Conservation (phyloP, 2,888 invertebrate genomes). For the Leistus spinibarbis region DNA sequence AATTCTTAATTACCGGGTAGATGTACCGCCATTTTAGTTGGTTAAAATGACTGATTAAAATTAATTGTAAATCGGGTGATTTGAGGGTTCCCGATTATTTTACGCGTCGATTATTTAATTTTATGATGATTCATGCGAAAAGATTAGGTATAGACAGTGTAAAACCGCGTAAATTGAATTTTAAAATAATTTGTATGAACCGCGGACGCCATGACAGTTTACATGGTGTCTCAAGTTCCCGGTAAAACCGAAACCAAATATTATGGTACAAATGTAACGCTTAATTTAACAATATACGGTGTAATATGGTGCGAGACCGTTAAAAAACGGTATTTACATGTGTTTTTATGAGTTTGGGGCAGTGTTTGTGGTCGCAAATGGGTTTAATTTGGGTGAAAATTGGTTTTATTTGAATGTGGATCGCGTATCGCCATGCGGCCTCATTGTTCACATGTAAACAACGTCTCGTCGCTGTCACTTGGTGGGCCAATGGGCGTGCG, state of each 20-base stretch:
- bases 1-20: background rate
- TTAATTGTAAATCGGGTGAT: background rate
- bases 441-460: slow-evolving; percentile 20
- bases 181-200: slow-evolving; percentile 46
- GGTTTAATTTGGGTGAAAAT: background rate
- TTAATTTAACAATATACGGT: background rate
- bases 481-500: slow-evolving; percentile 51
- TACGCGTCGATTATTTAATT: background rate
- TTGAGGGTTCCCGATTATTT: slow-evolving; percentile 10
- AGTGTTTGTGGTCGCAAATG: background rate
- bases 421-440: slow-evolving; percentile 22
- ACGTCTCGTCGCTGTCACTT: slow-evolving; percentile 29
- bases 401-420: slow-evolving; percentile 4
- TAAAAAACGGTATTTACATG: background rate
- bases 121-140: background rate
- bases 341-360: background rate
- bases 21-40: background rate
- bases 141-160: background rate
- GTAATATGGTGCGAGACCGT: background rate
- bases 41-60: background rate
- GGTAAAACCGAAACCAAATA: slow-evolving; percentile 45
- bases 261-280: background rate
- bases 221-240: slow-evolving; percentile 46
- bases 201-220: slow-evolving; percentile 52
- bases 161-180: background rate